Conservation (phyloP, 1,140 invertebrate species). For the Calephelis virginiensis region DNA sequence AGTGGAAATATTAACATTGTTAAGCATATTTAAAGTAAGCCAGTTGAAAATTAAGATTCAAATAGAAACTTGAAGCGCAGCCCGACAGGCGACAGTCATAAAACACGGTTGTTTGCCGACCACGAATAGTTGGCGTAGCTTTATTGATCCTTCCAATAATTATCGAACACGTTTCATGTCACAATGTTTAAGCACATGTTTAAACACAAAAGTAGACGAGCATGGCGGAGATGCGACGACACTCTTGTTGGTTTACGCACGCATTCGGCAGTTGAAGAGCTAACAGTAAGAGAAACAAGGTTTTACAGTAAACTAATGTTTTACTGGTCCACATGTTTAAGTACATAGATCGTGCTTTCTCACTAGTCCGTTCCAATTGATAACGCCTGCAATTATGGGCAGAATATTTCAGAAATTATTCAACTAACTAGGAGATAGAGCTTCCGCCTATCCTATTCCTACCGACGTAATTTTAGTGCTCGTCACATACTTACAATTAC, state of each 20-base stretch:
- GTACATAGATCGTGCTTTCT: not conserved
- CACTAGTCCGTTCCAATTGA: too few relatives aligned
- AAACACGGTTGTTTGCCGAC: slow-evolving; percentile 65
- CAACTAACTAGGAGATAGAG: too few relatives aligned
- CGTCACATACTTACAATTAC: too few relatives aligned
- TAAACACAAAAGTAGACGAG: slow-evolving; percentile 67
- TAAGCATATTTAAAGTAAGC: slow-evolving; percentile 56
- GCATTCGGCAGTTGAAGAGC: slow-evolving; percentile 66
- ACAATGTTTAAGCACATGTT: slow-evolving; percentile 68
- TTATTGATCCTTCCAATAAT: slow-evolving; percentile 78
- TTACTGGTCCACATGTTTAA: slow-evolving; percentile 13
- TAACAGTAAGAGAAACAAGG: slow-evolving; percentile 58
- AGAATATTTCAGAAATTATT: too few relatives aligned
- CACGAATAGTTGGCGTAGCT: slow-evolving; percentile 69
- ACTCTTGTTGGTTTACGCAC: slow-evolving; percentile 63
- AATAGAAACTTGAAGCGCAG: slow-evolving; percentile 66
- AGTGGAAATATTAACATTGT: slow-evolving; percentile 29
- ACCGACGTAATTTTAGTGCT: too few relatives aligned
- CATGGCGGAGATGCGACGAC: slow-evolving; percentile 51
- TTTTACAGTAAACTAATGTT: slow-evolving; percentile 11
- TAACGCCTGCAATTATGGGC: too few relatives aligned
- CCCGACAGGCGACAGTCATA: slow-evolving; percentile 55
- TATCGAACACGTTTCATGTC: slow-evolving; percentile 77
- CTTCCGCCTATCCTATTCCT: too few relatives aligned
- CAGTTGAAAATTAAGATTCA: slow-evolving; percentile 68